Evolutionary conservation across 2,888 invertebrate genomes (phyloP), one percentile per base, ranked within the genome.

Genomic region (Harpagoxenus sublaevis): DNA sequence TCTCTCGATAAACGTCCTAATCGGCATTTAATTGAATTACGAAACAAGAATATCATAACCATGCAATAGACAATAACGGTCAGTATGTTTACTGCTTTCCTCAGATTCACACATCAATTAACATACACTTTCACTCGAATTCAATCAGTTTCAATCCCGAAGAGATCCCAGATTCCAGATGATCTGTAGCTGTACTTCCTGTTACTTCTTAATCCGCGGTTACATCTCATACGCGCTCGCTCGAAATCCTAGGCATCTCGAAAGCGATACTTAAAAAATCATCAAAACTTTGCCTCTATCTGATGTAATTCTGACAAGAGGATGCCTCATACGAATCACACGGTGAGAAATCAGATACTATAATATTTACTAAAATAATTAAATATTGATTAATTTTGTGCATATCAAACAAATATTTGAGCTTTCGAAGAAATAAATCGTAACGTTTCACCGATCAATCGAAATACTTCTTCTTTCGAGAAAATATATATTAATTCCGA

Each of bases 91-190:
- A 35, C 18, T 2, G 2, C n/a, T 51, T 70, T 70, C 6, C 6
- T 18, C 48, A 70, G 51, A 51, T 65, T 65, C n/a, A n/a, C 39
- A 39, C 63, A 23, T 8, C 5, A 35, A 35, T 6, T 6, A 39
- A 63, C n/a, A n/a, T 39, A 39, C 10, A 39, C 35, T 63, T 63
- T 63, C 63, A 63, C n/a, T 63, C n/a, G n/a, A 63, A 63, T 39
- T 12, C 35, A 35, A 35, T 35, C 35, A 35, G 6, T 35, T 35
- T 35, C 35, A n/a, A 65, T 62, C 10, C 9, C 3, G 23, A 65
- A 42, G 12, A 39, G 42, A 12, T 65, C 12, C 35, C 35, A 35
- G 35, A 35, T 35, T 6, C 39, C 4, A 65, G 35, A 39, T n/a
- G 10, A 35, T 39, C 8, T 42, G 9, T 66, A 66, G 6, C 35